These are phyloP conservation scores for Ctena decussata DNA, from an alignment of 2,888 invertebrate species.

Conservation along the genomic window DNA sequence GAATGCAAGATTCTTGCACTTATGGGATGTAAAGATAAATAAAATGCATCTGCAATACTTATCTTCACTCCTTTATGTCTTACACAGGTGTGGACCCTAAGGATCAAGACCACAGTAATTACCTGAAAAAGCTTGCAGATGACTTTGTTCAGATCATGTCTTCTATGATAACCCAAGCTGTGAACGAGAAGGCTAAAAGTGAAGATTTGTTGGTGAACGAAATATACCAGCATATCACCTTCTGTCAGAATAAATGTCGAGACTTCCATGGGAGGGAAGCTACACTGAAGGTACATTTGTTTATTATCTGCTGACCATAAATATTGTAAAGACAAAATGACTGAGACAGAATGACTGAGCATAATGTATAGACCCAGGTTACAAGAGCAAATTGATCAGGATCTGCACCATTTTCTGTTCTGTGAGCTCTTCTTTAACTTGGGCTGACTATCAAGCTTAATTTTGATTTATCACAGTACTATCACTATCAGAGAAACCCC, in stretches of 20 bases:
- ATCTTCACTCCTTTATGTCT: no score
- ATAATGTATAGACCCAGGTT: no score
- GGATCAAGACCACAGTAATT: constrained; percentile 89
- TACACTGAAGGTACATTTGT: background rate
- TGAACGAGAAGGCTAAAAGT: constrained; percentile 49
- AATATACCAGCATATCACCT: constrained; percentile 91
- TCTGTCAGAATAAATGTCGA: constrained; percentile 91
- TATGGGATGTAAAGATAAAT: no score
- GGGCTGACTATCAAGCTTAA: no score
- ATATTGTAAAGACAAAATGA: background rate
- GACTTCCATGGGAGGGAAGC: constrained; percentile 91
- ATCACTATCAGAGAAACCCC: no score
- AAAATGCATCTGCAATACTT: no score
- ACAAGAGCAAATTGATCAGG: no score
- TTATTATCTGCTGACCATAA: background rate
- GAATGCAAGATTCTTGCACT: no score
- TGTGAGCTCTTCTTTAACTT: no score
- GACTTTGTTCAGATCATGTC: constrained; percentile 91
- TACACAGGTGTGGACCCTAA: constrained; percentile 87
- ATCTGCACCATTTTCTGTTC: no score
- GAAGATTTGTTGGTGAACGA: constrained; percentile 86
- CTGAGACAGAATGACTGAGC: background rate
- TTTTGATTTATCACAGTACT: no score
- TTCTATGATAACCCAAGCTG: constrained; percentile 90
- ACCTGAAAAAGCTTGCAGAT: constrained; percentile 90